phyloP scores from a whole-genome alignment of 2,888 invertebrate species.

The Volucella zonaria region DNA sequence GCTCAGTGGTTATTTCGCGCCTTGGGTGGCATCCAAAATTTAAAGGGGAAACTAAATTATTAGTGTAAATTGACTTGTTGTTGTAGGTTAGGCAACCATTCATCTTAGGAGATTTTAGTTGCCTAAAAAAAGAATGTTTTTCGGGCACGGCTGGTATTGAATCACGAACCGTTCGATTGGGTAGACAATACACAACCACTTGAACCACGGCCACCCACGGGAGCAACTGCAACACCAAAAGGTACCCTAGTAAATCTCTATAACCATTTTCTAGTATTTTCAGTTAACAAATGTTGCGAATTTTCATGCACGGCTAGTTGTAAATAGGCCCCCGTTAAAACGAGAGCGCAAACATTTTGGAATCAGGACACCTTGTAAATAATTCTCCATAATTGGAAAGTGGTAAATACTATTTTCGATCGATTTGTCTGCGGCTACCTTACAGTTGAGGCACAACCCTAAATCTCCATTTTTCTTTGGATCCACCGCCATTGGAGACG shows the following conservation, averaged over 20 bases:
- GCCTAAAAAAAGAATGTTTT: too few species aligned
- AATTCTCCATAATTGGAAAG: conserved; percentile 51
- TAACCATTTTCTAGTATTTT: background rate
- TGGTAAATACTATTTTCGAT: conserved; percentile 48
- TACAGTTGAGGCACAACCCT: conserved; percentile 7
- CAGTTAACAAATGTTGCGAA: too few species aligned
- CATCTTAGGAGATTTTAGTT: too few species aligned
- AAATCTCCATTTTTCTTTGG: conserved; percentile 10
- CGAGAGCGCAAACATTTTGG: conserved; percentile 28
- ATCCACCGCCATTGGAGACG: conserved; percentile 7
- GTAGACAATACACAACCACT: too few species aligned
- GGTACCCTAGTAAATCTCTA: conserved; percentile 37
- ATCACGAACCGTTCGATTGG: too few species aligned
- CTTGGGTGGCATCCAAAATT: too few species aligned
- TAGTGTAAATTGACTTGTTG: too few species aligned
- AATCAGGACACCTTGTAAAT: conserved; percentile 24
- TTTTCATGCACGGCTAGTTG: background rate
- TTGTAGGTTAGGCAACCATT: too few species aligned
- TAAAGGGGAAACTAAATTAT: too few species aligned
- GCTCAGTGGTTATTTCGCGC: too few species aligned
- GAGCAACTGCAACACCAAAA: conserved; percentile 56
- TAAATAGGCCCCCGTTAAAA: conserved; percentile 40
- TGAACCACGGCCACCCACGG: too few species aligned
- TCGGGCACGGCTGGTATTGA: too few species aligned
- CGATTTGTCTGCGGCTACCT: conserved; percentile 38